Percentiles rank a stretch among this genome's conserved stretches.
phyloP scores from a whole-genome alignment of 2,113 vertebrate species.

The Malurus alboscapulatus region DNA sequence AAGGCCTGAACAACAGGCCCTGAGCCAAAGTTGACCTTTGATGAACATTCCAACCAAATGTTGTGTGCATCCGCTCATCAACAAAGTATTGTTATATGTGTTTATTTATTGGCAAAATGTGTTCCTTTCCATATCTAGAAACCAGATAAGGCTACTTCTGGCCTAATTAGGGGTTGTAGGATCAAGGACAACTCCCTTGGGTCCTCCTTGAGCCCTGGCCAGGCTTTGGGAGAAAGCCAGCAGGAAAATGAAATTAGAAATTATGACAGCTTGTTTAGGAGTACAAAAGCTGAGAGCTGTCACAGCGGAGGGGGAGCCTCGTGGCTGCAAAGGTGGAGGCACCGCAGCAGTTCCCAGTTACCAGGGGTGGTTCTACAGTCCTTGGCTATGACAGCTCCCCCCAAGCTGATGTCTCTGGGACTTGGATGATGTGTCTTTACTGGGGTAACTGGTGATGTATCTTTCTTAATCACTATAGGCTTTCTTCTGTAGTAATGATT shows the following conservation, averaged over 20 bases:
- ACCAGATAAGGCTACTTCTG: not conserved
- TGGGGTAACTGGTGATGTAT: no score
- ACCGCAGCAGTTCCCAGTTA: not conserved
- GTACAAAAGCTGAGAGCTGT: not conserved
- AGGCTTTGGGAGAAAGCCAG: not conserved
- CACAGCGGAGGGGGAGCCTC: not conserved
- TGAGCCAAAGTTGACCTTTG: not conserved
- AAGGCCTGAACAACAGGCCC: not conserved
- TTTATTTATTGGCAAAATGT: not conserved
- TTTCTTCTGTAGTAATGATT: not conserved
- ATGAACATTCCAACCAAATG: not conserved
- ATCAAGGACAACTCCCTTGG: not conserved
- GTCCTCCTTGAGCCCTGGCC: not conserved
- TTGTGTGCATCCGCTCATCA: not conserved
- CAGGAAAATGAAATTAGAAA: not conserved
- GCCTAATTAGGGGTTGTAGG: not conserved
- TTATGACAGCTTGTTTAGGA: not conserved
- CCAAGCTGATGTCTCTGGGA: not conserved
- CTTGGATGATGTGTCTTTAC: not conserved
- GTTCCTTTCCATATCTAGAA: not conserved
- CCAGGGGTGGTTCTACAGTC: not conserved
- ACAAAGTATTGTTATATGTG: not conserved
- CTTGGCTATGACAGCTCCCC: not conserved
- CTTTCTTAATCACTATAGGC: not conserved
- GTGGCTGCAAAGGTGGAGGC: not conserved